Conservation (phyloP, 2,113 vertebrate species). For the Cariama cristata region DNA sequence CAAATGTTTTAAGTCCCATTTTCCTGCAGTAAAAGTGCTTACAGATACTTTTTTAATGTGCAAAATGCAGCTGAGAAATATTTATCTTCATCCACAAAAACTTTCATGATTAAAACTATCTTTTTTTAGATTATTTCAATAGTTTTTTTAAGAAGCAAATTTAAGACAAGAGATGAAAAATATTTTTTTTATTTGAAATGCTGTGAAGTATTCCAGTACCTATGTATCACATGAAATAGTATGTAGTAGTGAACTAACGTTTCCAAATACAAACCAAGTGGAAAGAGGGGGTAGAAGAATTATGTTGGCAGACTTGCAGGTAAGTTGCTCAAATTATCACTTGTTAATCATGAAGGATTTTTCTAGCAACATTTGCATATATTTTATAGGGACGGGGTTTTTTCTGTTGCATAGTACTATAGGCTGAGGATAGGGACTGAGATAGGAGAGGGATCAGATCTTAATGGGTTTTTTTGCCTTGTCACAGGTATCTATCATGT, state of each 20-base stretch:
- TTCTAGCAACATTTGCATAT: neutral
- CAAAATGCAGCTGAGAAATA: neutral
- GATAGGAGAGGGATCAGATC: neutral
- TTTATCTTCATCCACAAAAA: neutral
- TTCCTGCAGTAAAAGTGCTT: neutral
- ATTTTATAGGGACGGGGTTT: neutral
- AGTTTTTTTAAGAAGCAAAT: neutral
- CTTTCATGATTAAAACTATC: neutral
- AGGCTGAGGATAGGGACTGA: neutral
- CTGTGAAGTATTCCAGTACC: neutral
- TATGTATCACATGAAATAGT: accelerated
- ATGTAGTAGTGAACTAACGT: accelerated
- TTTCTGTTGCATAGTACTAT: neutral
- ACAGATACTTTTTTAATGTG: neutral
- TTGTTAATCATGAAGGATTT: neutral
- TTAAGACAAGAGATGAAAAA: neutral
- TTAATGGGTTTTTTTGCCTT: neutral
- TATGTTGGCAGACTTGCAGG: neutral
- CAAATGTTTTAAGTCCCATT: neutral
- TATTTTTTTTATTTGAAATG: neutral
- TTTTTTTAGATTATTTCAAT: neutral
- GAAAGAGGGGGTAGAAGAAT: neutral
- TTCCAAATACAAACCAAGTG: neutral
- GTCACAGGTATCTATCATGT: neutral
- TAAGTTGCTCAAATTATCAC: neutral